Evolutionary conservation across 2,888 invertebrate species (phyloP), one percentile per base, ranked within the genome.

Genomic region (Desoria tigrina): DNA sequence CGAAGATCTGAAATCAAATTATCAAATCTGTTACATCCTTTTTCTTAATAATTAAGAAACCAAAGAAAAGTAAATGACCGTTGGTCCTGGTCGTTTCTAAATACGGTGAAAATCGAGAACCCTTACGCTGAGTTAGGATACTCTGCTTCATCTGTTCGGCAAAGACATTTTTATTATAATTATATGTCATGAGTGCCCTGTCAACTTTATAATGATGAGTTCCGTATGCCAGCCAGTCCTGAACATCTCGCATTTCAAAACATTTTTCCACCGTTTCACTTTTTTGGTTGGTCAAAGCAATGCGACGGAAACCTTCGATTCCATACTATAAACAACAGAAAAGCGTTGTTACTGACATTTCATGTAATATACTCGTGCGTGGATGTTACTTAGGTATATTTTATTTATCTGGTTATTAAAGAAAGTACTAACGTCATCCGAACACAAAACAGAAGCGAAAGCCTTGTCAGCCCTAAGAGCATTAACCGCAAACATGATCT

Each of bases 211-310:
- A 16, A 45, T 45, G 16, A 21, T 45, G 45, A 6, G 16, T 45
- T 4, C 45, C 45, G 27, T 62, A 65, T 0, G 66, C 63, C 6
- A 68, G 24, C 4, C 59, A 59, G 57, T 71, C 68, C 49, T 71
- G 71, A 6, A 28, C 24, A 26, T 68, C 57, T 7, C 66, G 53
- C 68, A 71, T 71, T 27, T 51, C 42, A 2, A 39, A 42, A 0
- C 62, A 66, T 18, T 66, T 37, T 1, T 26, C 23, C 6, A 66
- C 62, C 0, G 64, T 61, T 14, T 61, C 62, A 24, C 64, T 64
- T 18, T 45, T 56, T 23, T 61, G 58, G 37, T 28, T 56, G 42
- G 66, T 66, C 42, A 68, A 28, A 27, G 64, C 63, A 23, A 61
- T 53, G 6, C 71, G 69, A 39, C 54, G 55, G 14, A 45, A 21